Base-by-base conservation (phyloP, 2,888 invertebrate genomes). In the Neoaliturus tenellus region DNA sequence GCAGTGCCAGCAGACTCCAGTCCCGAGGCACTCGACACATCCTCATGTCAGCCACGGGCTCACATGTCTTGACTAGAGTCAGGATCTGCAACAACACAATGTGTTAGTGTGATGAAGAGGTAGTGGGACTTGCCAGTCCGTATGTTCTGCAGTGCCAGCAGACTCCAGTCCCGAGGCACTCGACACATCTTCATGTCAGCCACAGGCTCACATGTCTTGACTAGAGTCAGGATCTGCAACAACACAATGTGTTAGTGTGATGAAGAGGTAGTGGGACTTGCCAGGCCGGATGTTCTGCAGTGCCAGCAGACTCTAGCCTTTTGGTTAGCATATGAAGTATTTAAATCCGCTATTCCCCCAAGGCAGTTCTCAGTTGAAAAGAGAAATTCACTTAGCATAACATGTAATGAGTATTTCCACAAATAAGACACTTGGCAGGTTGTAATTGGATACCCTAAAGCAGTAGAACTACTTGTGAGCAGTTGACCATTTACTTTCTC, bases 151-250 rank as follows among this genome's bases (percentile, higher is more conserved):
- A 98, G 91, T 6, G 98, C 98, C 82, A 98, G 91, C 80, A 98
- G 91, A 4, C 98, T 97, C 98, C 98, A 98, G 90, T 98, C 98
- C 86, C 96, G 93, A 0, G 97, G 97, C 33, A 96, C 94, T 89
- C 96, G 93, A n/a, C n/a, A n/a, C n/a, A n/a, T n/a, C 83, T 97
- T 92, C 95, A 98, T 97, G 90, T 97, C 97, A 2, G 95, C 94
- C n/a, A 96, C 96, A 0, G 97, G 96, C 91, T 98, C 98, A 90
- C 98, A 98, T 6, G 98, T 98, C 91, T 98, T 98, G n/a, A 98
- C 97, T 88, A 98, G 91, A 0, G 98, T 98, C 87, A 98, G 93
- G 20, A 97, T 97, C 93, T 93, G 89, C 20, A 71, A 31, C 48
- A 98, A 31, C 31, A 31, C 3, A 5, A 31, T 23, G 17, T 14